These are phyloP conservation scores for Protonibea diacanthus DNA, from an alignment of 2,797 vertebrate species.

Conservation along the genomic window DNA sequence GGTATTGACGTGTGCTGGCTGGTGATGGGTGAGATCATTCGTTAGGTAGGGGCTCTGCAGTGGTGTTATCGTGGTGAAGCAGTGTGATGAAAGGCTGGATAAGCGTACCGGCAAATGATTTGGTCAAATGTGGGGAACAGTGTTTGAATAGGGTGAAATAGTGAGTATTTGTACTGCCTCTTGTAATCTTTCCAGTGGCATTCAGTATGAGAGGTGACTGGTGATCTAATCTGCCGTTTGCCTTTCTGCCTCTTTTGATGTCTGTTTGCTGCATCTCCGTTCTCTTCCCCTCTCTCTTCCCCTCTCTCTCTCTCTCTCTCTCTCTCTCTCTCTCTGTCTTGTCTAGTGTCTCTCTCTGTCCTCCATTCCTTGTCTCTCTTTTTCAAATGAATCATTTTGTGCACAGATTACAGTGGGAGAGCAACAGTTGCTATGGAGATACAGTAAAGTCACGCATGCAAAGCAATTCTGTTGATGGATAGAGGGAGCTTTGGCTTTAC, in stretches of 20 bases:
- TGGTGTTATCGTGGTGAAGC: conserved; percentile 20
- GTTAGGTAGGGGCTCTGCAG: conserved; percentile 7
- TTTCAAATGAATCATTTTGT: conserved; percentile 66
- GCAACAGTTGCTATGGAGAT: conserved; percentile 87
- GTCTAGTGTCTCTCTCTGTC: conserved; percentile 41
- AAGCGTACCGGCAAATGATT: conserved; percentile 15
- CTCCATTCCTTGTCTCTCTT: conserved; percentile 48
- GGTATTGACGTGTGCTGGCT: conserved; percentile 45
- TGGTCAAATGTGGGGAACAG: conserved; percentile 26
- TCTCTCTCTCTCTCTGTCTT: conserved; percentile 48
- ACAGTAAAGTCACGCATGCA: conserved; percentile 79
- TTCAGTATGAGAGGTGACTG: conserved; percentile 30
- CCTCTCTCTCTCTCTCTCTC: conserved; percentile 21
- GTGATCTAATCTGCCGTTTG: conserved; percentile 38
- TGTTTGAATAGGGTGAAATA: conserved; percentile 33
- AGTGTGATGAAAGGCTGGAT: conserved; percentile 21
- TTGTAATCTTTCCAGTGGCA: conserved; percentile 21
- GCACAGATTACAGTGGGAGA: conserved; percentile 74
- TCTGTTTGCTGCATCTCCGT: conserved; percentile 34
- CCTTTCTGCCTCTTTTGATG: conserved; percentile 3
- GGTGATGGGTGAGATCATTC: conserved; percentile 21
- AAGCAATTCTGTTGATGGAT: conserved; percentile 72
- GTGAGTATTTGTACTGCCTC: conserved; percentile 40
- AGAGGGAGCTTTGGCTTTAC: conserved; percentile 56
- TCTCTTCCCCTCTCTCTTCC: conserved; percentile 19